Percentiles rank a stretch among this genome's conserved stretches.
Conservation (phyloP, 1,140 invertebrate genomes). For the Drosophila grimshawi region DNA sequence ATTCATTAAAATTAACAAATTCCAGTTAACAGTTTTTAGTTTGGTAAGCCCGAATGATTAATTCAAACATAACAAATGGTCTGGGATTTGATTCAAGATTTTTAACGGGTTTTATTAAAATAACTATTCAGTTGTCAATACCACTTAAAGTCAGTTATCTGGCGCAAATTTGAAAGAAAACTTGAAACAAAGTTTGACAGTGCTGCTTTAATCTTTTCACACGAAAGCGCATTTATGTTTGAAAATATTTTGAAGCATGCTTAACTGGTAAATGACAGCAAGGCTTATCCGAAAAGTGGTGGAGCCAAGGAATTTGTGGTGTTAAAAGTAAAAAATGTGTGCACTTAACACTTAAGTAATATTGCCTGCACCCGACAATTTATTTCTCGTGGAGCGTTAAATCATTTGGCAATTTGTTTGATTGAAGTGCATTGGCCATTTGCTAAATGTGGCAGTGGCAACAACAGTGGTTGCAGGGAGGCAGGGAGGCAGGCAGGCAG, state of each 20-base stretch:
- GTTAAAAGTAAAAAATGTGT: slow-evolving; percentile 1
- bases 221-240: not conserved
- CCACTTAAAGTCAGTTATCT: too few species aligned
- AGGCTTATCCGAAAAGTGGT: not conserved
- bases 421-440: slow-evolving; percentile 50
- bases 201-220: not conserved
- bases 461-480: slow-evolving; percentile 9
- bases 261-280: slow-evolving; percentile 2
- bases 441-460: slow-evolving; percentile 26
- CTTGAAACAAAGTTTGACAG: too few species aligned
- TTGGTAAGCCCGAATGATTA: too few species aligned
- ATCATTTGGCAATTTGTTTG: slow-evolving; percentile 73
- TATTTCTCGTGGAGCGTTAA: slow-evolving; percentile 41
- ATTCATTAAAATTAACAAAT: not conserved
- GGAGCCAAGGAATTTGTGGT: not conserved
- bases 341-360: slow-evolving; percentile 61
- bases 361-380: slow-evolving; percentile 39
- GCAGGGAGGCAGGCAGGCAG: slow-evolving; percentile 28
- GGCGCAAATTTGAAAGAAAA: too few species aligned
- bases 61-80: not conserved
- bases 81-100: too few species aligned
- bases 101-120: too few species aligned
- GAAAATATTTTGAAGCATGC: not conserved
- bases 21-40: not conserved
- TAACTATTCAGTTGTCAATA: too few species aligned